Conservation (phyloP, 2,113 vertebrate genomes). For the Limnothrissa miodon region DNA sequence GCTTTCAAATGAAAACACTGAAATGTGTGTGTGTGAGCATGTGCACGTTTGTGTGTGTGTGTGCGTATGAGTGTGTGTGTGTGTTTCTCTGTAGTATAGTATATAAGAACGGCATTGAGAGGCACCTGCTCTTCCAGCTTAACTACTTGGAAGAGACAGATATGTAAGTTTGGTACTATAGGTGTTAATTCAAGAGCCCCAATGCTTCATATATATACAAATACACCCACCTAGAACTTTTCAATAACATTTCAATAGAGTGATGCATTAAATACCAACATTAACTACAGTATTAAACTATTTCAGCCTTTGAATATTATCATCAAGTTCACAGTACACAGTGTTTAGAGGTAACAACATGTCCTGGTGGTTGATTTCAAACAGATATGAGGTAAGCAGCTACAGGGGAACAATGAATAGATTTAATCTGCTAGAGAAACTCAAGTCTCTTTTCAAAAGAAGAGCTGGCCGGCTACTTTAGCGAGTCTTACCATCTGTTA, state of each 20-base stretch:
- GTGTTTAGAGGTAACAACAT: conserved; percentile 38
- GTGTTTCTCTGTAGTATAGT: too few species aligned
- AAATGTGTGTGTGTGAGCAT: background rate
- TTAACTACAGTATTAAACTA: background rate
- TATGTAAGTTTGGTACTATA: conserved; percentile 35
- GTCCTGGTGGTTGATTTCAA: conserved; percentile 42
- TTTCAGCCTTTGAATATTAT: background rate
- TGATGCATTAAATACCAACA: background rate
- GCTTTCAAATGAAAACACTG: background rate
- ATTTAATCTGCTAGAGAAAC: conserved; percentile 51
- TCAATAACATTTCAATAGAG: background rate
- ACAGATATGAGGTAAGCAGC: conserved; percentile 42
- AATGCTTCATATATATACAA: background rate
- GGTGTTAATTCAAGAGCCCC: too few species aligned
- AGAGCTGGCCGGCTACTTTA: conserved; percentile 50
- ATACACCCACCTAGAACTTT: background rate
- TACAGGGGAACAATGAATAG: conserved; percentile 43
- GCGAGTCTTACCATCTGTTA: conserved; percentile 51
- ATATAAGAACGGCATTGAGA: background rate
- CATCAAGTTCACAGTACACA: background rate
- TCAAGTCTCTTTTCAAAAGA: conserved; percentile 44
- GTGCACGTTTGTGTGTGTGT: background rate
- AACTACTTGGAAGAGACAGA: conserved; percentile 13
- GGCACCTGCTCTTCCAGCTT: background rate
- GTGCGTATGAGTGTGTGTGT: background rate